Base-by-base conservation (phyloP, 1,140 invertebrate genomes). In the Pseudomyrmex cubaensis region DNA sequence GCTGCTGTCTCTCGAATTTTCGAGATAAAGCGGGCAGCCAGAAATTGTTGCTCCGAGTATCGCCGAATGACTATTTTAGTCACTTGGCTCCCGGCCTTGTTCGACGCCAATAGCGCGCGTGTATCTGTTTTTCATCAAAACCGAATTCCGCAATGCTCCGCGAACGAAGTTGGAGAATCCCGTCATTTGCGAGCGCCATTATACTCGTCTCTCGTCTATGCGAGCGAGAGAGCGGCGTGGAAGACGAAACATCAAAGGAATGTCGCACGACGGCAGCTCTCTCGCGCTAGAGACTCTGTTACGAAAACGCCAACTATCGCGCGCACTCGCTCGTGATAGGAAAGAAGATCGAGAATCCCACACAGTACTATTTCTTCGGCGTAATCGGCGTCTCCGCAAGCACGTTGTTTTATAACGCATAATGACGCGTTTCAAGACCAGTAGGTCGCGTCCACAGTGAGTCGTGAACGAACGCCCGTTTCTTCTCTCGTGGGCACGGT, bases 371-470 rank as follows among this genome's bases (percentile, higher is more conserved):
- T 35, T 77, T 83, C 50, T 48, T 77, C 50, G 22, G 61, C 59
- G 61, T 83, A 78, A 80, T 80, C 76, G 54, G 15, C 76, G 54
- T 64, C 62, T 35, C 25, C 52, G 20, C 54, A 57, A 35, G 10
- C 63, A 64, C 3, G 15, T 70, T 66, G 76, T 72, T 72, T 59
- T 80, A 72, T 69, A 74, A 61, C 50, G 78, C 78, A 74, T 75
- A 82, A 82, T 82, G 70, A 82, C 13, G 78, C 59, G 78, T 82
- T 82, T 82, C 78, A 82, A 80, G 76, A 80, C 66, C 72, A 82
- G 78, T 82, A 82, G 78, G 70, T 82, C 78, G 76, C 66, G 62
- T 69, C 83, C 66, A 66, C 57, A 20, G 52, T 63, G 50, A 35
- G 35, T 35, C 35, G 75, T 56, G 50, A 44, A 59, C 52, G 80